Evolutionary conservation across 2,797 vertebrate genomes (phyloP).

Genomic region (Clamator glandarius): DNA sequence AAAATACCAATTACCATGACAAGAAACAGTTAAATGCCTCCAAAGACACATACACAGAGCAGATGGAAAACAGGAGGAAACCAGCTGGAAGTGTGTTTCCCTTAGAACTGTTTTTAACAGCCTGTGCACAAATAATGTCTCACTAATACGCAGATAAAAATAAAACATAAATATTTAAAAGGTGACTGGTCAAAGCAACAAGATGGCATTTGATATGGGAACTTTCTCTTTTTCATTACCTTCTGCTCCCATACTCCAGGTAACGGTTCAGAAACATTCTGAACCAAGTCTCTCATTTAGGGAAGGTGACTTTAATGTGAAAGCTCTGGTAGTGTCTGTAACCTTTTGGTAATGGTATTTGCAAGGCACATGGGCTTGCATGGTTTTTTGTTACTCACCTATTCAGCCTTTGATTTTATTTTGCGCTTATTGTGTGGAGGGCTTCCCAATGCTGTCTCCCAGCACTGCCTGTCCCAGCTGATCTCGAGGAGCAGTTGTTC

Average conservation of each 20-base stretch:
- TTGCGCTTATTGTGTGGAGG: not conserved
- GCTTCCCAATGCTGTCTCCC: not conserved
- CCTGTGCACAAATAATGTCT: constrained; percentile 80
- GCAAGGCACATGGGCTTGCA: not conserved
- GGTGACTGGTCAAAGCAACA: constrained; percentile 76
- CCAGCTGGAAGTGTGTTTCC: constrained; percentile 83
- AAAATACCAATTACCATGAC: constrained; percentile 77
- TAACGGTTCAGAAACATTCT: not conserved
- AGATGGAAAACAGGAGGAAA: constrained; percentile 83
- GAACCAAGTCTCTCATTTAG: not conserved
- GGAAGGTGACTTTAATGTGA: not conserved
- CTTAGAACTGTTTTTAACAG: constrained; percentile 83
- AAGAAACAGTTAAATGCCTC: constrained; percentile 80
- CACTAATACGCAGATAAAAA: constrained; percentile 79
- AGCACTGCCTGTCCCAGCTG: not conserved
- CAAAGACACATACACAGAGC: constrained; percentile 75
- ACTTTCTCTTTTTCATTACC: not conserved
- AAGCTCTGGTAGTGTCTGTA: not conserved
- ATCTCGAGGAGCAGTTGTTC: not conserved
- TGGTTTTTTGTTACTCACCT: constrained; percentile 35
- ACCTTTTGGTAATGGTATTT: not conserved
- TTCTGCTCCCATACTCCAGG: not conserved
- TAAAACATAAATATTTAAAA: constrained; percentile 82
- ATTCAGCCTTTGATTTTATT: not conserved
- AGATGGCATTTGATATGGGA: constrained; percentile 13